These are phyloP conservation scores for Drosophila eugracilis DNA, from an alignment of 1,140 invertebrate genomes.

Conservation along the genomic window DNA sequence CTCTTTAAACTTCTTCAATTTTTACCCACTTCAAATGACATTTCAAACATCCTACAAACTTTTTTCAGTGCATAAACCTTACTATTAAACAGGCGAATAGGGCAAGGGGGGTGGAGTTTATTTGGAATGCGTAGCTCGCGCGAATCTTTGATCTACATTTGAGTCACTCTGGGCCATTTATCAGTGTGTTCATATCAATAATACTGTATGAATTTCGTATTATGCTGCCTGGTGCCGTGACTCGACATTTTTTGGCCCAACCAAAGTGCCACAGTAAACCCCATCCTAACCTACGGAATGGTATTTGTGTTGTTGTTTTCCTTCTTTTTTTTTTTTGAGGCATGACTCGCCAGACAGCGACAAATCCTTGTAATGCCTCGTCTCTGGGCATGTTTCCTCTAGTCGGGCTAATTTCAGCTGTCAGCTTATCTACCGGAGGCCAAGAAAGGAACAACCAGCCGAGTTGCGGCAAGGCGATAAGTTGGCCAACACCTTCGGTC, in stretches of 20 bases:
- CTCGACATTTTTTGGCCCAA: slow-evolving; percentile 39
- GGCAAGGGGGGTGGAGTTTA: slow-evolving; percentile 19
- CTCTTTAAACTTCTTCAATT: no score
- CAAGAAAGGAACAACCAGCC: slow-evolving; percentile 65
- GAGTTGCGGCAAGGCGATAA: slow-evolving; percentile 64
- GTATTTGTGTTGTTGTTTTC: no score
- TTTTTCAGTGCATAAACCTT: slow-evolving; percentile 7
- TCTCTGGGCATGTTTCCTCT: slow-evolving; percentile 78
- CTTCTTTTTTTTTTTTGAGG: slow-evolving; percentile 21
- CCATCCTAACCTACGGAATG: no score
- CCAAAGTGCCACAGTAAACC: slow-evolving; percentile 11
- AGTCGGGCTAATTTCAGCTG: slow-evolving; percentile 83
- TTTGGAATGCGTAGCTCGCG: slow-evolving; percentile 54
- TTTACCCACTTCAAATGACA: neutral
- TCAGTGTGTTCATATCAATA: slow-evolving; percentile 78
- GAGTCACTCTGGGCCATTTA: slow-evolving; percentile 66
- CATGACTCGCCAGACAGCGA: slow-evolving; percentile 45
- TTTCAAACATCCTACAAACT: neutral
- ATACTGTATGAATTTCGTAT: slow-evolving; percentile 69
- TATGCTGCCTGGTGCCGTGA: slow-evolving; percentile 47
- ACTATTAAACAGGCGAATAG: neutral
- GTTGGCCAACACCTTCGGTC: slow-evolving; percentile 55
- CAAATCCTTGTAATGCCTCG: slow-evolving; percentile 81
- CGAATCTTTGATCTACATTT: slow-evolving; percentile 69
- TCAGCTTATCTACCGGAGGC: slow-evolving; percentile 77